Conservation (phyloP, 2,888 invertebrate species). For the Allophyes oxyacanthae region DNA sequence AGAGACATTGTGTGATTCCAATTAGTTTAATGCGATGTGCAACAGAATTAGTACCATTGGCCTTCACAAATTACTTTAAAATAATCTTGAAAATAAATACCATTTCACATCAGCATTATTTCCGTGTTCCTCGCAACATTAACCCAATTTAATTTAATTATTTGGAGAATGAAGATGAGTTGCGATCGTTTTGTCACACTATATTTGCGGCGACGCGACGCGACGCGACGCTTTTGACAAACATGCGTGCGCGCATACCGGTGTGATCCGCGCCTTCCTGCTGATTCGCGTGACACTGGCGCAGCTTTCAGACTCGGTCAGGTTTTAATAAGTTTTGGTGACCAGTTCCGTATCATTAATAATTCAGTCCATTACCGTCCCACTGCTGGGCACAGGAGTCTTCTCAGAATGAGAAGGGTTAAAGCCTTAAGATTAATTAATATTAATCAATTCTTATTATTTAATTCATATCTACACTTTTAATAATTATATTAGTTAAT, state of each 20-base stretch:
- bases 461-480: no score
- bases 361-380: no score
- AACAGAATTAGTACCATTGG: no score
- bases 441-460: no score
- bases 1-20: no score
- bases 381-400: no score
- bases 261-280: constrained; percentile 72
- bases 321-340: constrained; percentile 11
- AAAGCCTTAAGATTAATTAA: no score
- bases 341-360: constrained; percentile 14
- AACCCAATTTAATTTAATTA: constrained; percentile 45
- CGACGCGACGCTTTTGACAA: constrained; percentile 36
- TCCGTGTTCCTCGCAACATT: constrained; percentile 8
- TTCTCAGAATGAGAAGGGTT: no score
- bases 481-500: no score
- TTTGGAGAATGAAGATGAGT: constrained; percentile 46
- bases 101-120: not conserved
- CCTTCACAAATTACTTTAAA: no score
- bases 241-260: constrained; percentile 55
- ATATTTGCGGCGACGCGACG: constrained; percentile 58
- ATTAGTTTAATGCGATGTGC: no score
- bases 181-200: constrained; percentile 59
- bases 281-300: constrained; percentile 64
- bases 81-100: not conserved
- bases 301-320: constrained; percentile 32